Base-by-base conservation (phyloP, 2,797 vertebrate species). In the Ctenochaetus hawaiiensis region DNA sequence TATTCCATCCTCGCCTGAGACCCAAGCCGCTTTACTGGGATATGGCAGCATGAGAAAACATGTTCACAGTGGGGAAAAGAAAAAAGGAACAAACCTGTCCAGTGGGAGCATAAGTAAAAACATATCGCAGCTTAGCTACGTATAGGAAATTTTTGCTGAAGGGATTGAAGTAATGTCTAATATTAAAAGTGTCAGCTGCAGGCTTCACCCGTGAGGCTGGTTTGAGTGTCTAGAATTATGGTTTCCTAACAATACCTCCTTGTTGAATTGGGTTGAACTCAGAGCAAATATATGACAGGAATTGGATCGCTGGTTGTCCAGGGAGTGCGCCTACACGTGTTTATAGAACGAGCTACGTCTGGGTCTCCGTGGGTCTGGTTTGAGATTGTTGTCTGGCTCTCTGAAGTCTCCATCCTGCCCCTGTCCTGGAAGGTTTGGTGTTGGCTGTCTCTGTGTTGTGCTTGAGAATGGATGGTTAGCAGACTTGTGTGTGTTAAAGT, bases 181-280 rank as follows among this genome's bases (percentile, higher is more conserved):
- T 92, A 90, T 93, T 90, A 88, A 90, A 93, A 81, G 82, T 92
- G 91, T 93, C 91, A 89, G 88, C 86, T 78, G 89, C 68, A 80
- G 70, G 63, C 81, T 89, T 92, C 80, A 82, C 72, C 87, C 63
- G 51, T 9, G 66, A 84, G 75, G 69, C 77, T 79, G 87, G 68
- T 89, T 87, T 88, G 57, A 69, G 70, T 90, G 88, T 91, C 81
- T 86, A 64, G 69, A 84, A 81, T 86, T 87, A 83, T 81, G 87
- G 81, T 71, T 86, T 91, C 58, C 72, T 78, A 90, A 93, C 90
- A 94, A 85, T 91, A 83, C 83, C 65, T 87, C 87, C 80, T 93
- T 93, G 89, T 94, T 91, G 58, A 69, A 51, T 81, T 69, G 73
- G 78, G 64, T 82, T 88, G 72, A 87, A 82, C 80, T 92, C 85